phyloP scores from a whole-genome alignment of 2,888 invertebrate genomes.

The Agrochola circellaris region DNA sequence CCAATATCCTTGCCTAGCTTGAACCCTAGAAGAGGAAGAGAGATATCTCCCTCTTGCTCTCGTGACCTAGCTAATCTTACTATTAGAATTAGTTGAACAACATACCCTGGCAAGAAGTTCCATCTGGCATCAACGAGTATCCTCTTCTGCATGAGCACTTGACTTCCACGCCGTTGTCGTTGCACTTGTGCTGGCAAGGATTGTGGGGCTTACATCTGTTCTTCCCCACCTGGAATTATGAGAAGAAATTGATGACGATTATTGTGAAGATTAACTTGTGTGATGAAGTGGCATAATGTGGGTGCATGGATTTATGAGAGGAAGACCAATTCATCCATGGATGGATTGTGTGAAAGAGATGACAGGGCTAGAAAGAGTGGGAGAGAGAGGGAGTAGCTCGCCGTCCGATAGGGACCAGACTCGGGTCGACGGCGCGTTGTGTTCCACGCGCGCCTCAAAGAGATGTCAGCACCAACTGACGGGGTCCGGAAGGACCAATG shows the following conservation, averaged over 20 bases:
- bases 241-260: not conserved
- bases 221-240: constrained; percentile 76
- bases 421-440: no score
- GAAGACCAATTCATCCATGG: not conserved
- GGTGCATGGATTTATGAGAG: not conserved
- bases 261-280: no score
- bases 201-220: constrained; percentile 92
- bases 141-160: constrained; percentile 94
- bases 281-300: not conserved
- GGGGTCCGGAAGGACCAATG: no score
- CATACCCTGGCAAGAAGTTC: constrained; percentile 92
- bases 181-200: constrained; percentile 94
- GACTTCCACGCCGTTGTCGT: constrained; percentile 92
- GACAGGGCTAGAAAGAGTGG: not conserved
- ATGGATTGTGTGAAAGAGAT: not conserved
- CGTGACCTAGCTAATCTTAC: not conserved
- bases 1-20: not conserved
- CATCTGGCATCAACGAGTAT: constrained; percentile 92
- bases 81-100: not conserved
- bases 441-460: no score
- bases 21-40: not conserved
- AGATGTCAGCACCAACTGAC: no score
- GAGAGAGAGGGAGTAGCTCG: no score
- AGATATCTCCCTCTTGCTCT: no score
- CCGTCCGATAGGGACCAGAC: no score